A percentile compares a stretch with the other conserved stretches of the same genome.
These are phyloP conservation scores for Aricia artaxerxes DNA, from an alignment of 2,888 invertebrate species.

Conservation along the genomic window DNA sequence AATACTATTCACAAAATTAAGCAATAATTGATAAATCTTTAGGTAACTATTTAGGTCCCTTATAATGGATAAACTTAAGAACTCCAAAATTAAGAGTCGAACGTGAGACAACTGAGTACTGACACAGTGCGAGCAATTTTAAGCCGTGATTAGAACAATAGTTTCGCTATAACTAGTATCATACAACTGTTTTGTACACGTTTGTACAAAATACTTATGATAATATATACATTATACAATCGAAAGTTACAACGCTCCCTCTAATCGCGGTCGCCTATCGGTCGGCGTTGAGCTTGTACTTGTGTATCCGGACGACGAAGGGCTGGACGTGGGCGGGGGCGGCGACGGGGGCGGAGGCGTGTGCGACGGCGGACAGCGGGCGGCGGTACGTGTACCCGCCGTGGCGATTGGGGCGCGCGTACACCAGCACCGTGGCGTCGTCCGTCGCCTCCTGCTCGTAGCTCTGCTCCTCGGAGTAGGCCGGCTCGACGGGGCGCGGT, in stretches of 20 bases:
- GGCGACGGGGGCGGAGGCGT: conserved; percentile 25
- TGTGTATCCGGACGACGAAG: conserved; percentile 62
- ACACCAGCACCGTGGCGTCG: conserved; percentile 55
- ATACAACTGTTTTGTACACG: conserved; percentile 14
- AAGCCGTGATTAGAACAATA: neutral
- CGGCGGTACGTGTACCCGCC: conserved; percentile 65
- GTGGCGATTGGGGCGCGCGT: conserved; percentile 59
- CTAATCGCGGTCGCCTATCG: neutral
- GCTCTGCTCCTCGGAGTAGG: conserved; percentile 31
- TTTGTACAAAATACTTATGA: conserved; percentile 19
- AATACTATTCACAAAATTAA: neutral
- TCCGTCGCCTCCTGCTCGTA: conserved; percentile 44
- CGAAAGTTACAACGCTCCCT: neutral
- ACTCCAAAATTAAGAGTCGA: too few relatives aligned
- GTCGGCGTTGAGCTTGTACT: conserved; percentile 56
- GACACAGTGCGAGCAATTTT: neutral
- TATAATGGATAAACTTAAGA: neutral
- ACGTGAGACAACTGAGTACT: too few relatives aligned
- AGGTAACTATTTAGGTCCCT: neutral
- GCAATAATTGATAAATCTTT: neutral
- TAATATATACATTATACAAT: neutral
- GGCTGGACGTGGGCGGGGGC: conserved; percentile 50
- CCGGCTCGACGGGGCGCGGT: conserved; percentile 21
- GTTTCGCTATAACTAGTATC: neutral
- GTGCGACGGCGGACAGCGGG: conserved; percentile 39